Percentiles rank a stretch among this genome's conserved stretches.
Conservation (phyloP, 2,797 vertebrate species). For the Leucoraja ocellata region DNA sequence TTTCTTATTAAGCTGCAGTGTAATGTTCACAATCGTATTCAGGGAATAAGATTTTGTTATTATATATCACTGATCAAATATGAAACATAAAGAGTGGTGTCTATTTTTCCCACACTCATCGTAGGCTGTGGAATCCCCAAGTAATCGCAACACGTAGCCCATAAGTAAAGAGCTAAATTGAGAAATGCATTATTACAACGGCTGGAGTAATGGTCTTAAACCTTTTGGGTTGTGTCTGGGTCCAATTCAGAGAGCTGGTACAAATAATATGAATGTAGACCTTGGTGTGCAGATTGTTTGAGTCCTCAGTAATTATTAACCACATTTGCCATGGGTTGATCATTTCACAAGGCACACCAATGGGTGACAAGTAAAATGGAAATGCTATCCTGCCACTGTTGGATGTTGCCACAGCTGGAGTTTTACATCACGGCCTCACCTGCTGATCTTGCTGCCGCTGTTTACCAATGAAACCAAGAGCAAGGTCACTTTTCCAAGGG, state of each 20-base stretch:
- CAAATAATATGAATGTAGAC: not conserved
- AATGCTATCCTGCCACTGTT: not conserved
- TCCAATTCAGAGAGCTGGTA: not conserved
- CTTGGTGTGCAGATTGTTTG: not conserved
- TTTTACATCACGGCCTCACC: too few species aligned
- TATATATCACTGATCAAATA: not conserved
- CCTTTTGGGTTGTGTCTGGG: not conserved
- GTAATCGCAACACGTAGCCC: not conserved
- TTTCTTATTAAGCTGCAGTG: not conserved
- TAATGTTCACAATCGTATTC: not conserved
- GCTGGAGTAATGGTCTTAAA: not conserved
- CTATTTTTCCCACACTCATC: not conserved
- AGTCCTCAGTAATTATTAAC: not conserved
- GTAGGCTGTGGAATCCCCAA: not conserved
- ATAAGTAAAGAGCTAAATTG: not conserved
- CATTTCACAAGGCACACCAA: too few species aligned
- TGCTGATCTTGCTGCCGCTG: too few species aligned
- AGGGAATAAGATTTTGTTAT: not conserved
- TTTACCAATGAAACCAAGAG: too few species aligned
- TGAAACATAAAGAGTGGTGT: not conserved
- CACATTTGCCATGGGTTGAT: not conserved
- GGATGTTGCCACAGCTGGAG: too few species aligned
- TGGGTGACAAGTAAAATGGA: not conserved
- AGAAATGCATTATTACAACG: not conserved
- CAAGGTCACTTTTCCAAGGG: too few species aligned